Conservation (phyloP, 2,888 invertebrate species). For the Siphlonurus alternatus region DNA sequence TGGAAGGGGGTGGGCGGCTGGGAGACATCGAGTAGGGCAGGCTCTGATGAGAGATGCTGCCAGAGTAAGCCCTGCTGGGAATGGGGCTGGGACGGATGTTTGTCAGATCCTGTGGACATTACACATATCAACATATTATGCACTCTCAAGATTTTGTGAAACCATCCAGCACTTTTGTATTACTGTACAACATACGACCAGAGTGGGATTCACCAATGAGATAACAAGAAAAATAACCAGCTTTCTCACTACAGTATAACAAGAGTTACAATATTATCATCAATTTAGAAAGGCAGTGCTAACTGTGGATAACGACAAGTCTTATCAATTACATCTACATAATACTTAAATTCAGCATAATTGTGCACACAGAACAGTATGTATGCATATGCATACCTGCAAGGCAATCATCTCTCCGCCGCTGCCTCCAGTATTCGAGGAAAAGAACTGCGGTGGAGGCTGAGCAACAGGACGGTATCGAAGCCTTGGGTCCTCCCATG, state of each 20-base stretch:
- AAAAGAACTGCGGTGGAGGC: constrained; percentile 10
- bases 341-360: too few species aligned
- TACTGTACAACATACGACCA: too few species aligned
- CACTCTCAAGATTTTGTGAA: too few species aligned
- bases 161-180: too few species aligned
- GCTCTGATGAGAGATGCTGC: background rate
- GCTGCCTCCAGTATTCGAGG: constrained; percentile 4
- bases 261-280: too few species aligned
- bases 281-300: too few species aligned
- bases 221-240: too few species aligned
- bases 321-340: too few species aligned
- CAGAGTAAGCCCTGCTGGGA: constrained; percentile 28
- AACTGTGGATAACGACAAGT: too few species aligned
- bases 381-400: constrained; percentile 39
- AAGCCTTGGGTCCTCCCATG: constrained; percentile 59
- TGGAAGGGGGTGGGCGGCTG: background rate
- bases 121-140: background rate
- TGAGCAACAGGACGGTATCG: constrained; percentile 28
- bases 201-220: too few species aligned
- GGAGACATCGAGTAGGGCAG: background rate
- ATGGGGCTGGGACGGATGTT: constrained; percentile 29
- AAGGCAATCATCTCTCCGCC: constrained; percentile 40
- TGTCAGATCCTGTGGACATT: constrained; percentile 27
- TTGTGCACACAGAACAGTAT: too few species aligned
- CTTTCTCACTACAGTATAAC: too few species aligned